These are phyloP conservation scores for Cyprinodon diabolis DNA, from an alignment of 2,797 vertebrate species.

Conservation along the genomic window DNA sequence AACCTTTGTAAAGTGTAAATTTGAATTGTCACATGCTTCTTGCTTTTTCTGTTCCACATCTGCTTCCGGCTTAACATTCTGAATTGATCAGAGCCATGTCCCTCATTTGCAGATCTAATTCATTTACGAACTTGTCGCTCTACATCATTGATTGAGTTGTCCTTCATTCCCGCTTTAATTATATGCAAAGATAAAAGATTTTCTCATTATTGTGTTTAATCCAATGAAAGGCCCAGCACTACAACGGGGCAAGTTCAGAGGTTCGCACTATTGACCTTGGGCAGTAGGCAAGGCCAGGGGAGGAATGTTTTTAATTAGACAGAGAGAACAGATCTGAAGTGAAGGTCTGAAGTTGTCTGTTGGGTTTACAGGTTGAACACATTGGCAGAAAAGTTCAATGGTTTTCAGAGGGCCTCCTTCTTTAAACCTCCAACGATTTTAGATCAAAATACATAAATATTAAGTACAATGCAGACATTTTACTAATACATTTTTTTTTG, in stretches of 20 bases:
- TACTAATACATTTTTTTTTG: neutral
- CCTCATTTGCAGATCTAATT: constrained; percentile 94
- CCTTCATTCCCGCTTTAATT: constrained; percentile 95
- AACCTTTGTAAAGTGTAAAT: neutral
- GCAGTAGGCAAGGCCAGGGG: constrained; percentile 66
- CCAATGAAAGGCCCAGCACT: constrained; percentile 94
- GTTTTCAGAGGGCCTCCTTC: constrained; percentile 54
- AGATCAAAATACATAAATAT: constrained; percentile 34
- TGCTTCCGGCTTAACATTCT: constrained; percentile 85
- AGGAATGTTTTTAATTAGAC: constrained; percentile 92
- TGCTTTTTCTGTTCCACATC: constrained; percentile 49
- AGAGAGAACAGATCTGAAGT: constrained; percentile 65
- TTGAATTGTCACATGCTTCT: constrained; percentile 44
- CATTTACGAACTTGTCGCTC: constrained; percentile 99
- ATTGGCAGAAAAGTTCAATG: constrained; percentile 46
- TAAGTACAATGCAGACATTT: constrained; percentile 32
- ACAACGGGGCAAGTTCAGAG: constrained; percentile 89
- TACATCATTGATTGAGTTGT: constrained; percentile 93
- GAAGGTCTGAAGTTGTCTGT: constrained; percentile 60
- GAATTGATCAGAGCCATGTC: constrained; percentile 88
- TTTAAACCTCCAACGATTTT: constrained; percentile 52
- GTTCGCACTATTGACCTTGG: constrained; percentile 89
- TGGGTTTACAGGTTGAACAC: constrained; percentile 45
- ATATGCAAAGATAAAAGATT: constrained; percentile 97
- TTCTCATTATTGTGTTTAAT: constrained; percentile 98